Base-by-base conservation (phyloP, 2,888 invertebrate genomes). In the Byasa hedistus region DNA sequence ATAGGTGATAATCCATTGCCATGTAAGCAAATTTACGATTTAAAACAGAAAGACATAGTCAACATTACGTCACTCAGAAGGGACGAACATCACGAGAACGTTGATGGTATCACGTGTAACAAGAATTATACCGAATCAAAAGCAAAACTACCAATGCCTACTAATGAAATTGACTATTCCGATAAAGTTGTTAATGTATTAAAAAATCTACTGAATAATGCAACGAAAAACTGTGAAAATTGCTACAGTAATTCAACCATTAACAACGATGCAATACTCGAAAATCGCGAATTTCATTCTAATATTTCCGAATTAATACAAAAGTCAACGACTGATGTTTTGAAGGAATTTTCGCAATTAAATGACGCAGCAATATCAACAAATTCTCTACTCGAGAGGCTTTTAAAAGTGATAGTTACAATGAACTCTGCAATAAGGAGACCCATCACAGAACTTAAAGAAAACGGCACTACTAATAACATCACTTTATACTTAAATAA, bases 1-100 rank as follows among this genome's bases (percentile, higher is more conserved):
- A 85, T 88, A 60, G 87, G 88, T 4, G 81, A 77, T 36, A 88
- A 88, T 75, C 86, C 83, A 21, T 69, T 88, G 57, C 74, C 86
- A 1, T 88, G 88, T 68, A 77, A 79, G 54, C 59, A 75, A 55
- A 69, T 88, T 54, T 75, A 81, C 0, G 79, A 76, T 63, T 73
- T 86, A 0, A 75, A 76, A 57, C 78, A 76, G 65, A 58, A 48
- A 51, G 44, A 27, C 4, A 12, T 32, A 4, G 15, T 66, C 12
- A 24, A 32, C 60, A 56, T 86, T 44, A 82, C 83, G 32, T 78
- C 85, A 27, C 70, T 79, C 12, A 76, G 65, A 62, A 36, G 74
- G 52, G 74, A 81, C 61, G 77, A 79, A 61, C 72, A 68, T 23
- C 62, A 74, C 21, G 78, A 78, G 64, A 84, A 83, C 65, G 69